Evolutionary conservation across 2,797 vertebrate species (phyloP), one percentile per base, ranked within the genome.

Genomic region (Trematomus bernacchii): DNA sequence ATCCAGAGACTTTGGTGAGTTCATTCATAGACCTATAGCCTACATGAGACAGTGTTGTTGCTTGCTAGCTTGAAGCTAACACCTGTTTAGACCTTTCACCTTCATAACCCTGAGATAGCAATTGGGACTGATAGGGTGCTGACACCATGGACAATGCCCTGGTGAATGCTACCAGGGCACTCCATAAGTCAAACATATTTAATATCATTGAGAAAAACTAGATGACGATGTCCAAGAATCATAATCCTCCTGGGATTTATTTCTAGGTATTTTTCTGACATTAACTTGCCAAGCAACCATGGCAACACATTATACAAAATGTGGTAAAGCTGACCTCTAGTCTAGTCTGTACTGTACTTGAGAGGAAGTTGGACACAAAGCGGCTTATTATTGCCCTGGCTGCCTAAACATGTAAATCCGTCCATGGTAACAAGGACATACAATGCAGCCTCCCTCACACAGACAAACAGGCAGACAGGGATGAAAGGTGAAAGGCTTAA

Each of bases 361-460:
- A 63, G 42, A 27, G 52, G 15, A 59, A 63, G 61, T n/a, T 44
- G n/a, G 50, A 40, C 53, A 55, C 52, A 73, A 23, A 33, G n/a
- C 47, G 16, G 19, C 0, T 10, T 3, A 21, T 33, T n/a, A 61
- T 58, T 18, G 5, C 10, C 33, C 33, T 9, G 6, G 6, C 4
- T 33, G 0, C 23, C 23, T 40, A 10, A 62, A 48, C 7, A 55
- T 50, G 16, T 74, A 63, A 63, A 72, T 59, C 18, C 0, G 2
- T 16, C 13, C 3, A 4, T 14, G 10, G 16, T 62, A 71, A 76
- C 21, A 58, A 71, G 46, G 50, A 47, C 65, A 59, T 54, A 68
- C 30, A 18, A 3, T 12, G 21, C 53, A 62, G 15, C 43, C 7
- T 42, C 21, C 14, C 50, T 42, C 30, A 55, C 37, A 8, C 18